These are phyloP conservation scores for Euthynnus affinis DNA, from an alignment of 2,797 vertebrate species.

Conservation along the genomic window DNA sequence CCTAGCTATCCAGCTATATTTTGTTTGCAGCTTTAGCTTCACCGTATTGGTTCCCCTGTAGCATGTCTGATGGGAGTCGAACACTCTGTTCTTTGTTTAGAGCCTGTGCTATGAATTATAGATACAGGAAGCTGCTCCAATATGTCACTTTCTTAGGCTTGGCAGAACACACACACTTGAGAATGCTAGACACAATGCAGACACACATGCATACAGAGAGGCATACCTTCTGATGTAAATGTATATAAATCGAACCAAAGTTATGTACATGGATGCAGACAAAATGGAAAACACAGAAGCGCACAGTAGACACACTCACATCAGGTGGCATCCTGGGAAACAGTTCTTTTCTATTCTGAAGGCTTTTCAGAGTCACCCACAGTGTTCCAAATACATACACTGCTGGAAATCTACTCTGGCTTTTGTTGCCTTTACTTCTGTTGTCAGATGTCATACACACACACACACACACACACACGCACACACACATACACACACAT, in stretches of 20 bases:
- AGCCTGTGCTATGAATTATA: constrained; percentile 80
- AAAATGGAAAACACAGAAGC: constrained; percentile 18
- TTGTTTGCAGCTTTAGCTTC: constrained; percentile 70
- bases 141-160: constrained; percentile 68
- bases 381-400: constrained; percentile 40
- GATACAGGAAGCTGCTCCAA: constrained; percentile 71
- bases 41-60: constrained; percentile 56
- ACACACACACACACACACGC: not conserved
- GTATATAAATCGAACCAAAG: constrained; percentile 1
- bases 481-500: not conserved
- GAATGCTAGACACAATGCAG: constrained; percentile 20
- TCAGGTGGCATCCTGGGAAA: constrained; percentile 41
- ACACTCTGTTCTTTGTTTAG: constrained; percentile 77
- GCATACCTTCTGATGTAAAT: constrained; percentile 27
- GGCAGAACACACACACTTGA: constrained; percentile 35
- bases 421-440: constrained; percentile 41
- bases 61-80: constrained; percentile 65
- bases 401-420: constrained; percentile 41
- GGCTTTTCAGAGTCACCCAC: constrained; percentile 46
- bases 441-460: constrained; percentile 27
- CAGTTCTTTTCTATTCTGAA: constrained; percentile 40
- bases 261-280: not conserved
- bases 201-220: constrained; percentile 1
- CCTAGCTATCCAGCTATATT: constrained; percentile 50
- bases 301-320: constrained; percentile 5